Evolutionary conservation across 2,888 invertebrate species (phyloP).

Genomic region (Drosophila pegasa): DNA sequence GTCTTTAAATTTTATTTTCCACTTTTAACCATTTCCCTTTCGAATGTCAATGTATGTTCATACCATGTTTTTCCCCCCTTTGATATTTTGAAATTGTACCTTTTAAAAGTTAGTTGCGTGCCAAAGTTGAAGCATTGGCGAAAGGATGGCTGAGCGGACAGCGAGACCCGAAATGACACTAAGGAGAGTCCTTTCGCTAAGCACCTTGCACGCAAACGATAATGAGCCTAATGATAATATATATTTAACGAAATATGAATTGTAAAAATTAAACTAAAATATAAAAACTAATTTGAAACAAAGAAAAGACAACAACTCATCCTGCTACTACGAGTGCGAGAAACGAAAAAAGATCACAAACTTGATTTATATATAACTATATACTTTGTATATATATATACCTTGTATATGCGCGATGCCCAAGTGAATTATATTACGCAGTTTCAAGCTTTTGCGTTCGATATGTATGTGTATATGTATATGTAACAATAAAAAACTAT

Average conservation of each 20-base stretch:
- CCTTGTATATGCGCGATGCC: conserved; percentile 14
- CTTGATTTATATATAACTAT: conserved; percentile 11
- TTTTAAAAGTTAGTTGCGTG: conserved; percentile 20
- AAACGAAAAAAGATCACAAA: background rate
- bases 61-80: background rate
- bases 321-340: conserved; percentile 1
- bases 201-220: conserved; percentile 32
- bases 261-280: conserved; percentile 40
- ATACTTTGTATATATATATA: conserved; percentile 12
- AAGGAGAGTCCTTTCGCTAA: conserved; percentile 24
- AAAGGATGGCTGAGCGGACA: conserved; percentile 13
- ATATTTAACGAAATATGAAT: conserved; percentile 33
- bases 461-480: conserved; percentile 40
- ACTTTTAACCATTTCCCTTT: background rate
- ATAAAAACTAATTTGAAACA: conserved; percentile 4
- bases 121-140: conserved; percentile 9
- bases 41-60: conserved; percentile 1
- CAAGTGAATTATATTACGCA: conserved; percentile 28
- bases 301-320: conserved; percentile 23
- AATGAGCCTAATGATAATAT: background rate
- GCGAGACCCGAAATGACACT: background rate
- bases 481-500: conserved; percentile 50
- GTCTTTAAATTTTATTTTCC: conserved; percentile 27
- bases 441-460: conserved; percentile 25
- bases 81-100: conserved; percentile 25